Conservation (phyloP, 2,113 vertebrate genomes). For the Sardina pilchardus region DNA sequence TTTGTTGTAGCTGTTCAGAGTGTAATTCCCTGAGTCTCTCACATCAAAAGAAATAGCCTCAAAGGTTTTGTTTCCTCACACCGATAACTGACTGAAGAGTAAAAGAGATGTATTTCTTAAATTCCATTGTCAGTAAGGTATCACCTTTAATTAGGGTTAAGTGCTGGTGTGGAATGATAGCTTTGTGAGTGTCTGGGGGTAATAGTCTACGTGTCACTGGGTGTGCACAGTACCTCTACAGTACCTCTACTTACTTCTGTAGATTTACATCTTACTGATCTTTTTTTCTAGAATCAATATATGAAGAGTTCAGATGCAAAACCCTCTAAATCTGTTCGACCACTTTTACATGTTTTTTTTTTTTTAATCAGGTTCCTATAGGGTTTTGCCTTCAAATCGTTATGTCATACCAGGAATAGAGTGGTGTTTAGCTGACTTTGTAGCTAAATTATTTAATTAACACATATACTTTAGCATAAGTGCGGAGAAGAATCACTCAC, state of each 20-base stretch:
- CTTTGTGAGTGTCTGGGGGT: constrained; percentile 16
- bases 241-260: too few species aligned
- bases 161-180: not conserved
- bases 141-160: constrained; percentile 38
- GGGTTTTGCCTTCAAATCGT: too few species aligned
- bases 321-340: too few species aligned
- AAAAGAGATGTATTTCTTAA: not conserved
- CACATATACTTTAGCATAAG: not conserved
- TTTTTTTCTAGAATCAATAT: not conserved
- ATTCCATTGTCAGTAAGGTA: constrained; percentile 22
- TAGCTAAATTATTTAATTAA: not conserved
- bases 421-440: too few species aligned
- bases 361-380: not conserved
- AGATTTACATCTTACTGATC: too few species aligned
- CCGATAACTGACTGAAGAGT: constrained; percentile 28
- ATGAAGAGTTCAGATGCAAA: not conserved
- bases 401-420: too few species aligned
- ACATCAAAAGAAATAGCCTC: constrained; percentile 47
- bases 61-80: constrained; percentile 39
- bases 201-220: not conserved
- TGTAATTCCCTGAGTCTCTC: constrained; percentile 37
- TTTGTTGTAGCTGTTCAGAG: constrained; percentile 38
- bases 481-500: not conserved
- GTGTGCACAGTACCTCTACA: not conserved
- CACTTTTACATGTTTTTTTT: not conserved